These are phyloP conservation scores for Aradophagus sp. DNA, from an alignment of 1,140 invertebrate genomes.

Conservation along the genomic window DNA sequence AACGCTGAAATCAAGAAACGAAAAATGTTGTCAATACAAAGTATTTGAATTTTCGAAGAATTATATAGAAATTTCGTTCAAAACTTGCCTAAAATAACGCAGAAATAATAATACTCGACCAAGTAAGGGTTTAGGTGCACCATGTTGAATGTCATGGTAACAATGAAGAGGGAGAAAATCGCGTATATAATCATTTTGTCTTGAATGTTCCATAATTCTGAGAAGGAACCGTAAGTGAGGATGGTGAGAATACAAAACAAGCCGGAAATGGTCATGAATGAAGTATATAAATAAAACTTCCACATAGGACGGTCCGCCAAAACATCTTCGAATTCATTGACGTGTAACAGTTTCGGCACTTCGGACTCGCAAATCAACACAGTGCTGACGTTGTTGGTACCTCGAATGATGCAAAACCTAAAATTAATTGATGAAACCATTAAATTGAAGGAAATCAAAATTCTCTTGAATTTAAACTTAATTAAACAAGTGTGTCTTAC, in stretches of 20 bases:
- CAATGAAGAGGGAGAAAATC: conserved; percentile 34
- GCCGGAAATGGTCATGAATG: conserved; percentile 35
- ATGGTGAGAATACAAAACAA: conserved; percentile 39
- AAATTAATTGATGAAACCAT: conserved; percentile 5
- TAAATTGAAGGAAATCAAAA: conserved; percentile 4
- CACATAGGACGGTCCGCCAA: conserved; percentile 1
- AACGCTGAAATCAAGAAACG: conserved; percentile 78
- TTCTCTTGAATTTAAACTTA: too few species aligned
- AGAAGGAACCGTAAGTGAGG: conserved; percentile 38
- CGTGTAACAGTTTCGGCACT: conserved; percentile 14
- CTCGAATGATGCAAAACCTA: conserved; percentile 25
- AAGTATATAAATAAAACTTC: conserved; percentile 29
- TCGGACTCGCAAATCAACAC: conserved; percentile 36
- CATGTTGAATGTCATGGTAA: conserved; percentile 38
- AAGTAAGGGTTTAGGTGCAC: conserved; percentile 40
- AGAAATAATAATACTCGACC: conserved; percentile 24
- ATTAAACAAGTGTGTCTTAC: conserved; percentile 6
- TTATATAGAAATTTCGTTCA: not conserved
- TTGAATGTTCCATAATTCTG: conserved; percentile 43
- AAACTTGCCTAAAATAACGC: conserved; percentile 34
- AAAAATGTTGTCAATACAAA: not conserved
- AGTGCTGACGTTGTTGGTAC: not conserved
- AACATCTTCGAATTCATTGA: conserved; percentile 3
- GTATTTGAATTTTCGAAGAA: too few species aligned
- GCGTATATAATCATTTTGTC: conserved; percentile 37